These are phyloP conservation scores for Thalpophila matura DNA, from an alignment of 2,888 invertebrate species.

Conservation along the genomic window DNA sequence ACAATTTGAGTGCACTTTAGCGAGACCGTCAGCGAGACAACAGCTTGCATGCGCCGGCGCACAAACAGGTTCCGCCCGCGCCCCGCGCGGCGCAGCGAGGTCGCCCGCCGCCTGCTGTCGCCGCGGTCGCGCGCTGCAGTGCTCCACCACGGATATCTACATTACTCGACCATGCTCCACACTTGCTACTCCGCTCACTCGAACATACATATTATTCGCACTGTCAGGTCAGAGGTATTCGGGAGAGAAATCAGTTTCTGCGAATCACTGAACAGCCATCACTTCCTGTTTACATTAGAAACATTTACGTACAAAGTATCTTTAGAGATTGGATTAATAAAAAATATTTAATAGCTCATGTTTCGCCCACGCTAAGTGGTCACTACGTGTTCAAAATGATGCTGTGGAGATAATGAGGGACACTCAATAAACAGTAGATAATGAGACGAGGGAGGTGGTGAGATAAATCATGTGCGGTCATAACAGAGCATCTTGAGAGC, in stretches of 20 bases:
- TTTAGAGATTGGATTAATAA: not conserved
- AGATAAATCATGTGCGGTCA: not conserved
- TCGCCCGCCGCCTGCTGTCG: not conserved
- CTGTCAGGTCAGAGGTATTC: too few species aligned
- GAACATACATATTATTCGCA: too few species aligned
- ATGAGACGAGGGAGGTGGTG: slow-evolving; percentile 7
- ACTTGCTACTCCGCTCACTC: too few species aligned
- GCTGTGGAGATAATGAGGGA: slow-evolving; percentile 26
- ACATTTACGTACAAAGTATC: slow-evolving; percentile 15
- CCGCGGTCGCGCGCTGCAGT: not conserved
- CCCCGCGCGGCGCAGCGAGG: not conserved
- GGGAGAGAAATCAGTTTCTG: slow-evolving; percentile 17
- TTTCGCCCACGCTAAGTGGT: slow-evolving; percentile 26
- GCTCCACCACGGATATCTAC: too few species aligned
- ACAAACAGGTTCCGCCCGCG: slow-evolving; percentile 10
- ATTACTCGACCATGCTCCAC: too few species aligned
- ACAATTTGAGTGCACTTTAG: too few species aligned
- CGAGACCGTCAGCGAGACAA: too few species aligned
- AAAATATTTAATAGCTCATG: slow-evolving; percentile 13
- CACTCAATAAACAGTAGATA: slow-evolving; percentile 29
- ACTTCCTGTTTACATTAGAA: slow-evolving; percentile 24
- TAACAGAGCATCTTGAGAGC: not conserved
- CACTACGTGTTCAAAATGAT: slow-evolving; percentile 10
- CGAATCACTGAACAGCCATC: slow-evolving; percentile 1
- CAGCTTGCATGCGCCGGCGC: slow-evolving; percentile 8